Base-by-base conservation (phyloP, 1,140 invertebrate species). In the Apolygus lucorum region DNA sequence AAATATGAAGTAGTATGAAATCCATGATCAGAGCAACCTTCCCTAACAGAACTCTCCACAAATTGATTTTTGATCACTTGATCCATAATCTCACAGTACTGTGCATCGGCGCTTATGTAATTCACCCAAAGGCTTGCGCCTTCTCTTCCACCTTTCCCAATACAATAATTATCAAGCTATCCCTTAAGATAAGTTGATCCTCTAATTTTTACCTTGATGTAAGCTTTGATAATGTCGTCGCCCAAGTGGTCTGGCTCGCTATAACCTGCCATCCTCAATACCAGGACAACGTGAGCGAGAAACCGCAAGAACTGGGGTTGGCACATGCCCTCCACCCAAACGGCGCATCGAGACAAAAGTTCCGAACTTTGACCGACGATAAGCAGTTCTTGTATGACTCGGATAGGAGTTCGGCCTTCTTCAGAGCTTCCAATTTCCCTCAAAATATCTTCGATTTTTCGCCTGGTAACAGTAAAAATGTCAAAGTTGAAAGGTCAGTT, bases 271-370 rank as follows among this genome's bases (percentile, higher is more conserved):
- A 88, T 84, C 34, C 90, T 82, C 27, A 96, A 84, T 70, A 96
- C 88, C 0, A 96, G 79, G 14, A 94, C 84, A 21, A 98, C 78
- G 80, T 98, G 94, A 0, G 92, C 70, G 87, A 75, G 92, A 80
- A 72, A 95, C 92, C 73, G 14, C 25, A 72, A 52, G 24, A 72
- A 68, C n/a, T 71, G 70, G 25, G 63, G 29, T 66, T 70, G 63
- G 27, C 63, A 66, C 24, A 49, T 17, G 78, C 78, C 81, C 25
- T 77, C 68, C 22, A 78, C 70, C 67, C 65, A 68, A 1, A 25
- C 21, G 22, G 70, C 28, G 28, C 54, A 63, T 26, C 63, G 63
- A 22, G 49, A 68, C 14, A 68, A 28, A 24, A 68, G 42, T 68
- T 68, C 52, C 1, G 67, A 52, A 14, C 24, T 14, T 14, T 22